Percentiles rank a stretch among this genome's conserved stretches.
These are phyloP conservation scores for Papilio glaucus DNA, from an alignment of 1,140 invertebrate species.

Conservation along the genomic window DNA sequence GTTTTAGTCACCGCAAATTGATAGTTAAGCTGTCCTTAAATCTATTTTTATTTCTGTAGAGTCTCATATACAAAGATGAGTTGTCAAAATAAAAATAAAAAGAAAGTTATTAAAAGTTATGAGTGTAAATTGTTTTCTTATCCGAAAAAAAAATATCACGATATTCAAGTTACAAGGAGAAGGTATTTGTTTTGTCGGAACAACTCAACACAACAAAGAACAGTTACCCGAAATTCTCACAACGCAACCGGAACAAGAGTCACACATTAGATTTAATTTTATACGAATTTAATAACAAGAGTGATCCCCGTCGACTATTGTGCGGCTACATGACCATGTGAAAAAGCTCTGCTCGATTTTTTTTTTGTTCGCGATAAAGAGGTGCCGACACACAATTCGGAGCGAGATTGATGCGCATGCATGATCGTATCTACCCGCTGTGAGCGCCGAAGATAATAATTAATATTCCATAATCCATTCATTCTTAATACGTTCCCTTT, in stretches of 20 bases:
- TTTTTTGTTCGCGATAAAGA: constrained; percentile 79
- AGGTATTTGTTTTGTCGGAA: constrained; percentile 57
- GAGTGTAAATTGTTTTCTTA: neutral
- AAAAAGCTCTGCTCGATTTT: constrained; percentile 71
- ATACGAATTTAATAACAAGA: constrained; percentile 83
- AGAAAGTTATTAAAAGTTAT: constrained; percentile 9
- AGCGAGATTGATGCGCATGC: constrained; percentile 76
- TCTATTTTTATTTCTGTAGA: too few relatives aligned
- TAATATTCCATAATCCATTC: constrained; percentile 80
- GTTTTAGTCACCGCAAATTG: too few relatives aligned
- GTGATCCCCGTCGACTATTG: constrained; percentile 72
- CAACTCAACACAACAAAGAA: constrained; percentile 59
- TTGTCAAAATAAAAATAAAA: neutral
- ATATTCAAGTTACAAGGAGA: constrained; percentile 42
- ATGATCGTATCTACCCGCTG: constrained; percentile 71
- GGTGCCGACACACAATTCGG: constrained; percentile 76
- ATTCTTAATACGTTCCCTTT: constrained; percentile 66
- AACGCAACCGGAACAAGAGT: constrained; percentile 78
- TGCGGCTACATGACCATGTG: constrained; percentile 67
- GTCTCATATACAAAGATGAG: neutral
- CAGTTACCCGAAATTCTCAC: constrained; percentile 73
- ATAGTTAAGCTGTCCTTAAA: too few relatives aligned
- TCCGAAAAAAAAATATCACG: constrained; percentile 1
- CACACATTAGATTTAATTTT: constrained; percentile 83
- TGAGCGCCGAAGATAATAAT: constrained; percentile 64